Evolutionary conservation across 2,888 invertebrate genomes (phyloP).

Genomic region (Cataglyphis livida): DNA sequence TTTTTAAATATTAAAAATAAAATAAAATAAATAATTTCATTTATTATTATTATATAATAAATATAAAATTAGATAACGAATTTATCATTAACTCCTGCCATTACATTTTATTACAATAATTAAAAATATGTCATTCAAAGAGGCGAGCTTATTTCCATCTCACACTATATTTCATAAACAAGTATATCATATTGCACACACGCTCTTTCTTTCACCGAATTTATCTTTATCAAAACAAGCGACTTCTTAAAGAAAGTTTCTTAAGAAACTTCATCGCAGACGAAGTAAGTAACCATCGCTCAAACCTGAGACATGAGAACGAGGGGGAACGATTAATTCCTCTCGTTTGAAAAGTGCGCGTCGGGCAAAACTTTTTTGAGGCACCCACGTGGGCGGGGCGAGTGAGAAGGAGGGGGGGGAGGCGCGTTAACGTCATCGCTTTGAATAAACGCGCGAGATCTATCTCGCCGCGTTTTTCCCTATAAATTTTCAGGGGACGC

Average conservation of each 20-base stretch:
- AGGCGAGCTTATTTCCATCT: neutral
- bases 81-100: no score
- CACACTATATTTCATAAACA: neutral
- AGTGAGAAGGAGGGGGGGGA: no score
- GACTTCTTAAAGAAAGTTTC: neutral
- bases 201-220: neutral
- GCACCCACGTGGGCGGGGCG: slow-evolving; percentile 63
- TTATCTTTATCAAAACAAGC: neutral
- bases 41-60: no score
- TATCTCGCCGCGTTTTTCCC: slow-evolving; percentile 74
- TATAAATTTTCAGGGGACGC: slow-evolving; percentile 72
- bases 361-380: slow-evolving; percentile 12
- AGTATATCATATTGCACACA: neutral
- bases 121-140: neutral
- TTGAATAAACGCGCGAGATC: slow-evolving; percentile 79
- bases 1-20: no score
- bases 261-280: neutral
- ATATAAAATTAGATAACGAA: no score
- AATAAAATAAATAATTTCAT: no score
- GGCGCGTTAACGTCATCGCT: slow-evolving; percentile 78
- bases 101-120: neutral
- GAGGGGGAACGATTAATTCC: slow-evolving; percentile 30
- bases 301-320: slow-evolving; percentile 27
- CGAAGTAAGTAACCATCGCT: neutral
- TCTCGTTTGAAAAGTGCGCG: neutral